Conservation (phyloP, 2,797 vertebrate genomes). For the Pachyuromys duprasi region DNA sequence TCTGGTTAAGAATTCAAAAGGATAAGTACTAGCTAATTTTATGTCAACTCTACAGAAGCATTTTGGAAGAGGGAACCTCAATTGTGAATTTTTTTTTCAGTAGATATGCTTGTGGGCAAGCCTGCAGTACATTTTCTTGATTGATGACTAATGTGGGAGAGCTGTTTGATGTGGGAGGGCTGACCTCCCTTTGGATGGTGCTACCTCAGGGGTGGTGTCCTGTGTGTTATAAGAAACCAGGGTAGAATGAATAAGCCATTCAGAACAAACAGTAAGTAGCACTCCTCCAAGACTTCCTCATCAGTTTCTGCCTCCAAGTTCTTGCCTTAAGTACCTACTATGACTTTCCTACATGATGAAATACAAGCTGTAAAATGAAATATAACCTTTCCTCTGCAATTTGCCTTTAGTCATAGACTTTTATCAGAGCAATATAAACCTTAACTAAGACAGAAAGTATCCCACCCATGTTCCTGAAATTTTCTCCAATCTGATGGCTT, state of each 20-base stretch:
- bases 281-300: not conserved
- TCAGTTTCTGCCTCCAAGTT: not conserved
- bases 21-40: too few relatives aligned
- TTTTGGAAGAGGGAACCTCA: not conserved
- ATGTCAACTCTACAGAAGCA: too few relatives aligned
- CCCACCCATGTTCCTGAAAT: accelerated
- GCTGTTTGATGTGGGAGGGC: not conserved
- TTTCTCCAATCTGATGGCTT: not conserved
- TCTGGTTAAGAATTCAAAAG: not conserved
- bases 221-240: not conserved
- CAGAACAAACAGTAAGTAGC: not conserved
- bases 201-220: not conserved
- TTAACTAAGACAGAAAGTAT: not conserved
- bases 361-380: not conserved
- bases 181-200: not conserved
- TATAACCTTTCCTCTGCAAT: not conserved
- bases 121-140: not conserved
- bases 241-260: not conserved
- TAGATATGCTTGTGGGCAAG: not conserved
- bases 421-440: not conserved
- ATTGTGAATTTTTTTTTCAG: not conserved
- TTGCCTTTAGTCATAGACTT: not conserved
- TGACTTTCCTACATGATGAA: not conserved
- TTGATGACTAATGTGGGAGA: not conserved
- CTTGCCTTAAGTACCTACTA: not conserved